Base-by-base conservation (phyloP, 1,140 invertebrate genomes). In the Piezodorus guildinii region DNA sequence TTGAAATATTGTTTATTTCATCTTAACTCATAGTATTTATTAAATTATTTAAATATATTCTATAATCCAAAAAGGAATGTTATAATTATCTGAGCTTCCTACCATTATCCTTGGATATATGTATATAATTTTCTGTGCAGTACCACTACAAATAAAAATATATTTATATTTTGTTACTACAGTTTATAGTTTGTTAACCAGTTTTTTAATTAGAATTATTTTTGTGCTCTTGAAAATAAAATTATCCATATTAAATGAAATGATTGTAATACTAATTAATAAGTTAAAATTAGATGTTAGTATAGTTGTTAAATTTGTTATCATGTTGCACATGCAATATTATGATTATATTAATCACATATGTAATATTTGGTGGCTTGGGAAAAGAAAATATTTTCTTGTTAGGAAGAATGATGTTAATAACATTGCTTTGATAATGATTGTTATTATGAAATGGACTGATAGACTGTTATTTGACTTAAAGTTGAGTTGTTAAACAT, bases 271-370 rank as follows among this genome's bases (percentile, higher is more conserved):
- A 39, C 34, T 39, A 39, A 39, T 39, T 8, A 39, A 23, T 25
- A 56, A 25, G 52, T 56, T 56, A 23, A 27, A 56, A 23, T 56
- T 56, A 56, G 52, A 19, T 56, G 19, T 56, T 56, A 60, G 58
- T 39, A 43, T 43, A 44, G 30, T 62, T 62, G 60, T 65, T 39
- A 52, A 62, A 62, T 62, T 49, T 49, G 43, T 56, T 66, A 66
- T 70, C 69, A 70, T 70, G 69, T 70, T 70, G 69, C 69, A 67
- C 69, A 70, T 70, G 68, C 70, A 68, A 66, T 66, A 60, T 64
- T 67, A 68, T 69, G 69, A 70, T 70, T 70, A 70, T 69, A 70
- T 70, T 70, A 70, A 70, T 70, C 69, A 69, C 66, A 64, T 64
- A 62, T 69, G 67, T 68, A 68, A 64, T 67, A 68, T 69, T 39